These are phyloP conservation scores for Sebastolobus alascanus DNA, from an alignment of 2,797 vertebrate genomes.

Conservation along the genomic window DNA sequence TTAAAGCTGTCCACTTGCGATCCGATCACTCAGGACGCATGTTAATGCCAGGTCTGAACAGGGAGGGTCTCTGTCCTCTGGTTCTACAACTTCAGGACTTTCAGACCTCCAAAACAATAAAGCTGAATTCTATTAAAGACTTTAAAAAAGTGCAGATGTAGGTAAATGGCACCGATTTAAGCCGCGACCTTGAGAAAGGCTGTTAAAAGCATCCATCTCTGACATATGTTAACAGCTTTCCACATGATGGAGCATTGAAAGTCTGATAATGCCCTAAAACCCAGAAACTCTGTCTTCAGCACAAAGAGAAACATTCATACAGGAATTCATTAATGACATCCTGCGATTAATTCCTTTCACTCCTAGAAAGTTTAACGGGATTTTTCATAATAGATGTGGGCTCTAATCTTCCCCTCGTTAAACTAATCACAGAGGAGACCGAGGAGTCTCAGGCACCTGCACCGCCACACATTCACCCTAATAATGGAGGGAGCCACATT, in stretches of 20 bases:
- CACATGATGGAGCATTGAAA: conserved; percentile 1
- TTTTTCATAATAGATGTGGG: conserved; percentile 31
- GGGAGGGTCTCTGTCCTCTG: background rate
- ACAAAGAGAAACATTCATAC: conserved; percentile 20
- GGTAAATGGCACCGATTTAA: background rate
- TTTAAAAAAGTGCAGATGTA: background rate
- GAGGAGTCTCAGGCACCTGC: conserved; percentile 53
- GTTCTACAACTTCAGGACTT: background rate
- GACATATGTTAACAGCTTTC: background rate
- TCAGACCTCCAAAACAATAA: background rate
- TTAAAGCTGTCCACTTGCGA: too few relatives aligned
- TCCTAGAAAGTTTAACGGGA: conserved; percentile 4
- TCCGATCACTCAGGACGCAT: too few relatives aligned
- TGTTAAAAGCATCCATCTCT: background rate
- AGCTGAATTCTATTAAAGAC: background rate
- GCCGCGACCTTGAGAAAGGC: background rate
- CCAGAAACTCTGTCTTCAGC: background rate
- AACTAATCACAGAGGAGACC: conserved; percentile 48
- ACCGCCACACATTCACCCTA: conserved; percentile 14
- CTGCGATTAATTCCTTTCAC: conserved; percentile 59
- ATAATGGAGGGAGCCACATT: conserved; percentile 27
- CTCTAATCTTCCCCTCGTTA: conserved; percentile 42
- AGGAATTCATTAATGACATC: conserved; percentile 22
- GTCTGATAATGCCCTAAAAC: conserved; percentile 1
- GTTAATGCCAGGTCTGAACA: too few relatives aligned